Evolutionary conservation across 1,140 invertebrate species (phyloP), one percentile per base, ranked within the genome.

Genomic region (Drosophila santomea): DNA sequence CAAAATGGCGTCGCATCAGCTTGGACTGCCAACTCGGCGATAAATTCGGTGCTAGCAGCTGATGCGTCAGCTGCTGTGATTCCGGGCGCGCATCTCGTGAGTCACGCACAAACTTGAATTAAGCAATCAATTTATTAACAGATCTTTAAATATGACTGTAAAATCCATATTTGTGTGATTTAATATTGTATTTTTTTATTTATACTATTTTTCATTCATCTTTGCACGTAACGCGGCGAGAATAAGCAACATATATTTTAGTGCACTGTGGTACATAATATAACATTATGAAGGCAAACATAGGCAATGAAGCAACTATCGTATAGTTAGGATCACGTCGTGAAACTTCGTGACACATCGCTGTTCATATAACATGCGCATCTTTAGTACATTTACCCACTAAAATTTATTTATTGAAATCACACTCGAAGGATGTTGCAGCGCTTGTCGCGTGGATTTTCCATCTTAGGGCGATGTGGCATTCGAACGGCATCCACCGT

Each of bases 1-100:
- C 62, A 85, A 84, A 84, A 85, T 84, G 80, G 81, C 81, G 81
- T 84, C 43, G 38, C 25, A 44, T 61, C 41, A 54, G 61, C 61
- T 75, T 55, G 41, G 66, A 41, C 4, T 69, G 66, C 67, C 83
- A 89, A 45, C 69, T 45, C 7, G 32, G 15, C 11, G n/a, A 1
- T 8, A 47, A 17, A 23, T 15, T 14, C 4, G 7, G 15, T 20
- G 4, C 20, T 50, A 55, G 17, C 83, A 88, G 83, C 79, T 86
- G 83, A 63, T 80, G 11, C 14, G 17, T 20, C 75, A 88, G 75
- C 78, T 86, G 82, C 66, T 86, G 25, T 10, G 52, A 48, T 62
- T 15, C 4, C 10, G 25, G 4, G 3, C 12, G 36, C 17, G 50
- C 32, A 43, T 25, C 17, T 10, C 5, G 2, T 14, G 3, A 3